A percentile compares a stretch with the other conserved stretches of the same genome.
These are phyloP conservation scores for Phortica magna DNA, from an alignment of 2,888 invertebrate species.

Conservation along the genomic window DNA sequence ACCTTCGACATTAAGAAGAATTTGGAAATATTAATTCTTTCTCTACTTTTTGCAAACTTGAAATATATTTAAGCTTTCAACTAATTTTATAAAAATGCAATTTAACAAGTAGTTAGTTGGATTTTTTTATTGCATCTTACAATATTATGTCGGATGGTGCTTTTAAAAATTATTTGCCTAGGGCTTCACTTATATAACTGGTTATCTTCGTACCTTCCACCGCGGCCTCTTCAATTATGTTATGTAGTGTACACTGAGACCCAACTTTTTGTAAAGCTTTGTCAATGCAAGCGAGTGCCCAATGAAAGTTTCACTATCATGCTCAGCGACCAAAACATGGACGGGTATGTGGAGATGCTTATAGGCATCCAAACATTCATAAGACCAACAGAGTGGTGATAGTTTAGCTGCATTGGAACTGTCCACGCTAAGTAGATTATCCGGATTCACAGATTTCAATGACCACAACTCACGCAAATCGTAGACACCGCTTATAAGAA, in stretches of 20 bases:
- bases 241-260: conserved; percentile 81
- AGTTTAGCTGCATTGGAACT: conserved; percentile 79
- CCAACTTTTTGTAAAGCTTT: conserved; percentile 79
- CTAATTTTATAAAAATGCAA: no score
- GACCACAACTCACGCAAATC: conserved; percentile 83
- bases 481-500: conserved; percentile 88
- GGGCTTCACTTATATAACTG: conserved; percentile 64
- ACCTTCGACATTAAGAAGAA: no score
- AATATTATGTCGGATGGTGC: no score
- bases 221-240: conserved; percentile 85
- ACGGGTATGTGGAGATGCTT: conserved; percentile 68
- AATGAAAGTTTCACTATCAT: conserved; percentile 80
- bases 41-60: no score
- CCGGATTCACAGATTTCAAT: conserved; percentile 83
- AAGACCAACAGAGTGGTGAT: conserved; percentile 80
- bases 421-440: conserved; percentile 82
- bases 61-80: no score
- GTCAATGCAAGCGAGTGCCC: conserved; percentile 83
- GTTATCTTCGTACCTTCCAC: conserved; percentile 80
- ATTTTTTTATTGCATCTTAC: no score
- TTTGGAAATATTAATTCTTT: no score
- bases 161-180: not conserved
- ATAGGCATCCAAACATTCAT: conserved; percentile 39
- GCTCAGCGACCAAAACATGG: conserved; percentile 63
- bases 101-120: no score